Evolutionary conservation across 2,888 invertebrate genomes (phyloP).

Genomic region (Hypomecis atomaria): DNA sequence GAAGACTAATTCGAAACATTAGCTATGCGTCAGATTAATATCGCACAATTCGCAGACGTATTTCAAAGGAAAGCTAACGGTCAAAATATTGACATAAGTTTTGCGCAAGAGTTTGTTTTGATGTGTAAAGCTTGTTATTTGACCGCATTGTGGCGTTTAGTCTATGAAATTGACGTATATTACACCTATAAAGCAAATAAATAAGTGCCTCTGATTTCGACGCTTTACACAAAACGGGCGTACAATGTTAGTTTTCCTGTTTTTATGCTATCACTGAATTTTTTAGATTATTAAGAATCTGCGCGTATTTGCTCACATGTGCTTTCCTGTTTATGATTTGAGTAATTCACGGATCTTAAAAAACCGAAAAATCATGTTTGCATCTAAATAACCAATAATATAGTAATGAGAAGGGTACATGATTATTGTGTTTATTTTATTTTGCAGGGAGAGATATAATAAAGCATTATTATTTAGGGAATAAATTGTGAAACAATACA

Average conservation of each 20-base stretch:
- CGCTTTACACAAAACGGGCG: conserved; percentile 1
- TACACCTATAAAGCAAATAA: conserved; percentile 38
- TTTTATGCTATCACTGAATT: conserved; percentile 10
- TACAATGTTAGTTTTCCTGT: conserved; percentile 29
- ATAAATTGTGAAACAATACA: too few relatives aligned
- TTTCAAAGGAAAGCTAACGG: conserved; percentile 32
- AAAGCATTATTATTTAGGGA: too few relatives aligned
- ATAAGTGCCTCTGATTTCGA: conserved; percentile 13
- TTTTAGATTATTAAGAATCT: conserved; percentile 2
- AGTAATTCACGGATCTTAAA: background rate
- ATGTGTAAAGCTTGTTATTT: conserved; percentile 21
- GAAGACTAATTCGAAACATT: conserved; percentile 28
- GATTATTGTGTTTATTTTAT: too few relatives aligned
- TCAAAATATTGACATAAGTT: conserved; percentile 42
- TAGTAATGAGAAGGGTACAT: too few relatives aligned
- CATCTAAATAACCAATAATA: too few relatives aligned
- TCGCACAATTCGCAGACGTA: conserved; percentile 12
- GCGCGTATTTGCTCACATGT: background rate
- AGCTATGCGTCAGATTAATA: conserved; percentile 15
- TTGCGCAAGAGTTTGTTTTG: conserved; percentile 35
- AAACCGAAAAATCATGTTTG: background rate
- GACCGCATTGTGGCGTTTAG: conserved; percentile 10
- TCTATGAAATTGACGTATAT: conserved; percentile 35
- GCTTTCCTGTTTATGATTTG: background rate
- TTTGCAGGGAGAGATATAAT: too few relatives aligned